These are phyloP conservation scores for Cerceris rybyensis DNA, from an alignment of 2,888 invertebrate genomes.

Conservation along the genomic window DNA sequence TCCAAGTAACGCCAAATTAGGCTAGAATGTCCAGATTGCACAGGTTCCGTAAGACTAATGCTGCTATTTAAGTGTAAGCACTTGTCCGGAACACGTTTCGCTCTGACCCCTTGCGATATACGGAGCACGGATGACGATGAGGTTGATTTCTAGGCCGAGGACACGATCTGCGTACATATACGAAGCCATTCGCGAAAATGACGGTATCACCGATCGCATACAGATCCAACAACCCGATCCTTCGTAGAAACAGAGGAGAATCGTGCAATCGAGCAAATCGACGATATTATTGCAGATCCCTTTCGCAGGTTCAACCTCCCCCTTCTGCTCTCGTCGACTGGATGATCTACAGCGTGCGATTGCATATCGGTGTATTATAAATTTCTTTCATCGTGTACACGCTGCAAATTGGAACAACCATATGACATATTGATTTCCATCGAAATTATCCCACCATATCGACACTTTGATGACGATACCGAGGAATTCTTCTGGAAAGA, in stretches of 20 bases:
- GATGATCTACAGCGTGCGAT: slow-evolving; percentile 41
- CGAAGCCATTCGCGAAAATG: slow-evolving; percentile 43
- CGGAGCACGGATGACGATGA: slow-evolving; percentile 52
- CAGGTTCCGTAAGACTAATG: slow-evolving; percentile 19
- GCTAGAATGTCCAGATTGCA: slow-evolving; percentile 12
- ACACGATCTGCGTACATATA: slow-evolving; percentile 56
- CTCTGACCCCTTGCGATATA: slow-evolving; percentile 59
- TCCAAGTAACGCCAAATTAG: slow-evolving; percentile 25
- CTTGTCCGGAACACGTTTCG: slow-evolving; percentile 38
- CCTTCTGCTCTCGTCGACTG: slow-evolving; percentile 4
- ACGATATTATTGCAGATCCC: slow-evolving; percentile 28
- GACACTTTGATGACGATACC: background rate
- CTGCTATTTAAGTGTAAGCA: slow-evolving; percentile 27
- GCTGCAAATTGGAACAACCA: slow-evolving; percentile 40
- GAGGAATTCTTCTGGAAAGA: no score
- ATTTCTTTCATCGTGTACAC: slow-evolving; percentile 31
- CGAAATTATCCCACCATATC: background rate
- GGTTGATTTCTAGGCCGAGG: slow-evolving; percentile 69
- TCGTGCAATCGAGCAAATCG: slow-evolving; percentile 39
- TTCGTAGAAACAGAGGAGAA: background rate
- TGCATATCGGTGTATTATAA: slow-evolving; percentile 18
- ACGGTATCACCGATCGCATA: slow-evolving; percentile 45
- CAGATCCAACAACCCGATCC: slow-evolving; percentile 5
- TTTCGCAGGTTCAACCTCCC: slow-evolving; percentile 19
- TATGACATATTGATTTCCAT: slow-evolving; percentile 27